These are phyloP conservation scores for Lacerta agilis DNA, from an alignment of 2,797 vertebrate species.

Conservation along the genomic window DNA sequence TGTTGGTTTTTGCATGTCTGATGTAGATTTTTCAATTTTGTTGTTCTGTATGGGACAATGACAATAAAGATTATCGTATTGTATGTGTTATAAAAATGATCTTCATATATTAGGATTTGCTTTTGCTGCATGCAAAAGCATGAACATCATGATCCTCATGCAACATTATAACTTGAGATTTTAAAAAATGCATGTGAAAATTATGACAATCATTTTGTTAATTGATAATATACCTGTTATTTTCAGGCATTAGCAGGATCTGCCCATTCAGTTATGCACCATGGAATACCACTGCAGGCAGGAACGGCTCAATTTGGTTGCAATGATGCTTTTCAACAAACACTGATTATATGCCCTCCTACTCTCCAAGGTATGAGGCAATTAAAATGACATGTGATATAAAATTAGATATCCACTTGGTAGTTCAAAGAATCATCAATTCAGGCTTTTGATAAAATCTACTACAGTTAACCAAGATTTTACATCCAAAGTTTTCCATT, in stretches of 20 bases:
- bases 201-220: not conserved
- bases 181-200: not conserved
- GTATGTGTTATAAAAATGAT: not conserved
- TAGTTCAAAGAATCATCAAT: not conserved
- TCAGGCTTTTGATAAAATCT: not conserved
- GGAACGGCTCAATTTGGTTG: slow-evolving; percentile 94
- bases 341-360: slow-evolving; percentile 94
- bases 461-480: not conserved
- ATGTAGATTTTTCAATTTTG: too few species aligned
- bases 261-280: slow-evolving; percentile 91
- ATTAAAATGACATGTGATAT: too few species aligned
- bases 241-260: slow-evolving; percentile 88
- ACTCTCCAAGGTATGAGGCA: slow-evolving; percentile 90
- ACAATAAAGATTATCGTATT: too few species aligned
- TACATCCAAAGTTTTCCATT: not conserved
- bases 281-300: slow-evolving; percentile 92
- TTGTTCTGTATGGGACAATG: too few species aligned
- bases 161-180: not conserved
- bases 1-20: too few species aligned
- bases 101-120: not conserved
- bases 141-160: not conserved
- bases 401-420: not conserved
- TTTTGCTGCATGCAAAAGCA: not conserved
- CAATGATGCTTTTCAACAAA: slow-evolving; percentile 94
- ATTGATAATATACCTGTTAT: slow-evolving; percentile 24